Conservation (phyloP, 2,888 invertebrate genomes). For the Hedychridium roseum region DNA sequence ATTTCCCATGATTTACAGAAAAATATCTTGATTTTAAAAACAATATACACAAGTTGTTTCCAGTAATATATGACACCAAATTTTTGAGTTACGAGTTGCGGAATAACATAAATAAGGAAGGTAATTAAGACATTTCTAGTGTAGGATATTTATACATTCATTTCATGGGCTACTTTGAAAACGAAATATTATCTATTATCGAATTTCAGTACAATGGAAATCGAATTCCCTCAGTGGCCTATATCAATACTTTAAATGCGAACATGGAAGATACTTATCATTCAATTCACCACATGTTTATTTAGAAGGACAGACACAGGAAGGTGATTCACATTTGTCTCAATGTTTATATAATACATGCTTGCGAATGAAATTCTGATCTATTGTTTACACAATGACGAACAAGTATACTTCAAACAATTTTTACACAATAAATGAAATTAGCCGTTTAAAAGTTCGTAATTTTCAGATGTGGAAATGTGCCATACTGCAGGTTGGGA, state of each 20-base stretch:
- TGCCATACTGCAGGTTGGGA: constrained; percentile 87
- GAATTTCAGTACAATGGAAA: constrained; percentile 64
- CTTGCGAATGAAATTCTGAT: too few species aligned
- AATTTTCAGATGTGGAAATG: constrained; percentile 35
- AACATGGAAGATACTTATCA: constrained; percentile 58
- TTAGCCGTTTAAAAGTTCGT: constrained; percentile 1
- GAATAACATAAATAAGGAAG: constrained; percentile 62
- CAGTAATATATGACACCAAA: constrained; percentile 78
- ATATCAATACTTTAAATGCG: constrained; percentile 70
- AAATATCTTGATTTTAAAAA: constrained; percentile 73
- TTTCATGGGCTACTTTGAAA: neutral
- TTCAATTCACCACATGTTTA: constrained; percentile 61
- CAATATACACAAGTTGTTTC: constrained; percentile 71
- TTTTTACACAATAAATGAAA: neutral
- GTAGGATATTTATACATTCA: neutral
- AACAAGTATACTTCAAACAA: too few species aligned
- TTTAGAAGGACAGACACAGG: constrained; percentile 30
- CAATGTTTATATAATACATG: too few species aligned
- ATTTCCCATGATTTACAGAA: too few species aligned
- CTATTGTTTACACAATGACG: too few species aligned
- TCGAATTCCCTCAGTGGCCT: constrained; percentile 67
- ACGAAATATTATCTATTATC: neutral
- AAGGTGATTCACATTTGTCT: too few species aligned
- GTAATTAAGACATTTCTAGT: constrained; percentile 28
- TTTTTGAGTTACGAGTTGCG: constrained; percentile 70